These are phyloP conservation scores for Aspiorhynchus laticeps DNA, from an alignment of 2,113 vertebrate species.

Conservation along the genomic window DNA sequence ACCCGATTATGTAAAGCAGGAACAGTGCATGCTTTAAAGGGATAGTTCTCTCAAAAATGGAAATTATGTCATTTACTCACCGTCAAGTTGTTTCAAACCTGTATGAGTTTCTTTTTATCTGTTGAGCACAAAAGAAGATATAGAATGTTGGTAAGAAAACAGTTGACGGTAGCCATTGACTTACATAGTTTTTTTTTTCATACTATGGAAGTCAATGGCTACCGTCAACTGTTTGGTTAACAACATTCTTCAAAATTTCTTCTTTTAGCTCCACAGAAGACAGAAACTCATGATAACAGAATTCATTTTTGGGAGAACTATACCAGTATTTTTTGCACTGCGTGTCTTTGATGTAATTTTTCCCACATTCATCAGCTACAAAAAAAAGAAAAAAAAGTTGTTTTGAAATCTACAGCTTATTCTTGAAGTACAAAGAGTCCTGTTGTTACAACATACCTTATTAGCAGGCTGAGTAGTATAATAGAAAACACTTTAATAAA, in stretches of 20 bases:
- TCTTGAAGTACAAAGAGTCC: not conserved
- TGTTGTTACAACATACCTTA: not conserved
- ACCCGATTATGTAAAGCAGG: not conserved
- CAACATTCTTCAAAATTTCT: not conserved
- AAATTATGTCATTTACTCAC: not conserved
- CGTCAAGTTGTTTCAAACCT: not conserved
- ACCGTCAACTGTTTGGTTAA: not conserved
- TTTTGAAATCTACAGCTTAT: not conserved
- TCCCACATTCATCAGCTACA: not conserved
- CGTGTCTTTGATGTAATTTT: not conserved
- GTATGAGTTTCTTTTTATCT: not conserved
- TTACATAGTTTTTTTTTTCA: not conserved
- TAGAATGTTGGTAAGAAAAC: no score
- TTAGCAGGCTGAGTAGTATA: not conserved
- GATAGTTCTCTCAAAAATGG: not conserved
- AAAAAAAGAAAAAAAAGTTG: not conserved
- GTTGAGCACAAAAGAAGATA: not conserved
- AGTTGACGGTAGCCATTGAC: not conserved
- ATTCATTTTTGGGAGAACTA: not conserved
- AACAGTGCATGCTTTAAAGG: not conserved
- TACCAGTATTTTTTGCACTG: no score
- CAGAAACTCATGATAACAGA: not conserved
- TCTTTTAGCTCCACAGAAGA: not conserved
- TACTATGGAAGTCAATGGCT: not conserved
- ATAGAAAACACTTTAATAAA: not conserved